phyloP scores from a whole-genome alignment of 2,888 invertebrate genomes.

The Andrena marginata region DNA sequence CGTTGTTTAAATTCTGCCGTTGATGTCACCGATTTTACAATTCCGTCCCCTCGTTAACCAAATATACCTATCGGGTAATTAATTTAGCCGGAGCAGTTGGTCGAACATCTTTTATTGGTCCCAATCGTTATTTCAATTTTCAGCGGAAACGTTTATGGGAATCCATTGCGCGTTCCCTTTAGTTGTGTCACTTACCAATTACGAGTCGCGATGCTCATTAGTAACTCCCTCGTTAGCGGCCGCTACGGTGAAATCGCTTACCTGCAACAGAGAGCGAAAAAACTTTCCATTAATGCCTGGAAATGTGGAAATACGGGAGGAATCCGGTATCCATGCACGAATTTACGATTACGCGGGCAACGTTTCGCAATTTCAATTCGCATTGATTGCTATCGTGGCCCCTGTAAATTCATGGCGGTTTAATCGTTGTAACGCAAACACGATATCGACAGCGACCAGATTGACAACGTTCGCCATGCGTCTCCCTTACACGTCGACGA shows the following conservation, averaged over 20 bases:
- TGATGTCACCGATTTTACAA: not conserved
- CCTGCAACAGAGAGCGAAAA: slow-evolving; percentile 61
- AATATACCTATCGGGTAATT: not conserved
- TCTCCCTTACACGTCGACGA: not conserved
- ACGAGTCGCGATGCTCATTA: not conserved
- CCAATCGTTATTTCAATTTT: not conserved
- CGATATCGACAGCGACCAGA: slow-evolving; percentile 53
- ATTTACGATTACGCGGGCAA: slow-evolving; percentile 32
- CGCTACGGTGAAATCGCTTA: slow-evolving; percentile 38
- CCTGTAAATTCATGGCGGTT: slow-evolving; percentile 46
- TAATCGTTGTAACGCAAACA: slow-evolving; percentile 58
- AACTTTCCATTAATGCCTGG: slow-evolving; percentile 27
- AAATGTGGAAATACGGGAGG: too few species aligned
- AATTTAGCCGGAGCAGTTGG: not conserved
- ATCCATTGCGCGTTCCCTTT: not conserved
- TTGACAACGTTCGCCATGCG: slow-evolving; percentile 31
- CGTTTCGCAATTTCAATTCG: slow-evolving; percentile 49
- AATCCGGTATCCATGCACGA: not conserved
- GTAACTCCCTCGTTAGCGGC: not conserved
- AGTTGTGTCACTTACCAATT: slow-evolving; percentile 24
- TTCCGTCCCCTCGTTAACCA: not conserved
- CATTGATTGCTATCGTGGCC: slow-evolving; percentile 36
- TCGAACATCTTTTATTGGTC: not conserved
- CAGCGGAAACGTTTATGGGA: not conserved
- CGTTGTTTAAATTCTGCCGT: slow-evolving; percentile 7